Conservation (phyloP, 2,797 vertebrate species). For the Micromesistius poutassou region DNA sequence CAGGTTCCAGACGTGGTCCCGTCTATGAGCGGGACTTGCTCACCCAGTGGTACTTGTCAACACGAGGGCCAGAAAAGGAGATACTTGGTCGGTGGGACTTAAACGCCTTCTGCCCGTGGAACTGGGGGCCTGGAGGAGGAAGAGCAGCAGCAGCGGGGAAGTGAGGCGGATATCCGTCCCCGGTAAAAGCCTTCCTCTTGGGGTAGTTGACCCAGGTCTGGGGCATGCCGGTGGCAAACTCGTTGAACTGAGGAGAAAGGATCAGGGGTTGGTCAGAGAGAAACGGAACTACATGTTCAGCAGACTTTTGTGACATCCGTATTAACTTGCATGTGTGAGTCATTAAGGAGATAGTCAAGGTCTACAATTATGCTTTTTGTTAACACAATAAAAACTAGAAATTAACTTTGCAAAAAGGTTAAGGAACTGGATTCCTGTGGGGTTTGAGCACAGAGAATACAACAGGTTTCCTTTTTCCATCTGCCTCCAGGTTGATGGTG, state of each 20-base stretch:
- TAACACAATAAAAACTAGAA: not conserved
- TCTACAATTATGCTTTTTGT: not conserved
- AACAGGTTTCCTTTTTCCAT: not conserved
- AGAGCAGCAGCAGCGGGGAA: constrained; percentile 30
- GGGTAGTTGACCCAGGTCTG: constrained; percentile 77
- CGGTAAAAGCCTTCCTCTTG: constrained; percentile 67
- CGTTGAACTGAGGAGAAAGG: constrained; percentile 61
- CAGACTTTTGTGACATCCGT: not conserved
- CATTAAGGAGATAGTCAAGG: not conserved
- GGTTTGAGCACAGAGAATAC: not conserved
- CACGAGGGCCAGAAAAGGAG: constrained; percentile 69
- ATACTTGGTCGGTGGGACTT: constrained; percentile 66
- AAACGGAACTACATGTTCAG: not conserved
- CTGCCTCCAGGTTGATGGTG: not conserved
- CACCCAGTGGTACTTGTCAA: constrained; percentile 95
- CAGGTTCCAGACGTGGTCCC: not conserved
- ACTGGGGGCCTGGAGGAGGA: constrained; percentile 33
- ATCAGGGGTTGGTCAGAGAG: not conserved
- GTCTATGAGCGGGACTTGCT: constrained; percentile 75
- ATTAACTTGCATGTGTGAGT: not conserved
- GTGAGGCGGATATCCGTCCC: constrained; percentile 61
- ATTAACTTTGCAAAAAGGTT: not conserved
- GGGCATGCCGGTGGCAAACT: constrained; percentile 63
- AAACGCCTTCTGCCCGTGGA: constrained; percentile 65
- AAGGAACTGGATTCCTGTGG: not conserved